These are phyloP conservation scores for Harmothoe impar DNA, from an alignment of 2,888 invertebrate species.

Conservation along the genomic window DNA sequence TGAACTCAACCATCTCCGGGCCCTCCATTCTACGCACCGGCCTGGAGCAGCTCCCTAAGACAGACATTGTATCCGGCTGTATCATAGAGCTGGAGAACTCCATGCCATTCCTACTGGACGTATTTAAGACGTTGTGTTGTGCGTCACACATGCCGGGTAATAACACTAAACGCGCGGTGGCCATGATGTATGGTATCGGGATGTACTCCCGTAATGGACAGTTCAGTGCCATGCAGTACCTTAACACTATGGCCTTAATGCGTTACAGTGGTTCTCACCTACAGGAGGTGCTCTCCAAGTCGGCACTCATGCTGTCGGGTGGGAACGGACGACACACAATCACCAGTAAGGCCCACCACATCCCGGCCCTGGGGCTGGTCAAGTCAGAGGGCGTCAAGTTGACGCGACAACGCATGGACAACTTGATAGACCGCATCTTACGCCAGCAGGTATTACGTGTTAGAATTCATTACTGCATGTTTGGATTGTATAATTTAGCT, in stretches of 20 bases:
- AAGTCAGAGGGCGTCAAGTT: not conserved
- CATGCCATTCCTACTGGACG: slow-evolving; percentile 8
- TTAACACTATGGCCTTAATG: not conserved
- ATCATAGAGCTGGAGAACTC: not conserved
- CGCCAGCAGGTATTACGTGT: not conserved
- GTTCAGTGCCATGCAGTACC: not conserved
- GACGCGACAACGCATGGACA: not conserved
- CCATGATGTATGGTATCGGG: not conserved
- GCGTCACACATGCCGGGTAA: not conserved
- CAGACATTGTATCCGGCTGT: not conserved
- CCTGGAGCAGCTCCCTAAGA: not conserved
- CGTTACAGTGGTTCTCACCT: not conserved
- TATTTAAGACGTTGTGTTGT: not conserved
- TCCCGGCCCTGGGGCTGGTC: not conserved
- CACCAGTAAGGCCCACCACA: not conserved
- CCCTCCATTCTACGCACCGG: not conserved
- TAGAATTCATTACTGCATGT: not conserved
- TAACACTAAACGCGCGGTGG: not conserved
- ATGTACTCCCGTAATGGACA: not conserved
- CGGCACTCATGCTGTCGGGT: not conserved
- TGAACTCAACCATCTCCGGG: not conserved
- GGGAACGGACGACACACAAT: no score
- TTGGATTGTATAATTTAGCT: no score
- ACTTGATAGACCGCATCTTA: not conserved
- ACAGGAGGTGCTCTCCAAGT: not conserved